Evolutionary conservation across 2,113 vertebrate genomes (phyloP).

Genomic region (Elgaria multicarinata): DNA sequence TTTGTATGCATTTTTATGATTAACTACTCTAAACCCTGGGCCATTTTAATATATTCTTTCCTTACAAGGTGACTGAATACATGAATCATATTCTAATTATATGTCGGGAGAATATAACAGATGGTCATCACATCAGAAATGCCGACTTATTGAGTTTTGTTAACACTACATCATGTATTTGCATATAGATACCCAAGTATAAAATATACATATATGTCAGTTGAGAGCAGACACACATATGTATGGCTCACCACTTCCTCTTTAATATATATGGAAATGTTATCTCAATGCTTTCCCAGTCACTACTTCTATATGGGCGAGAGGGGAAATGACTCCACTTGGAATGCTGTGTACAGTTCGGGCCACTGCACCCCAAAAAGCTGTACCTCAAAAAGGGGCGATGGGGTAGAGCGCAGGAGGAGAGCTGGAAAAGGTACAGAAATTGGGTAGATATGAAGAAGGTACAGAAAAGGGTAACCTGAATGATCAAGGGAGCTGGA

Average conservation of each 20-base stretch:
- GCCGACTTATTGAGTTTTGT: background rate
- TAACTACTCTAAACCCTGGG: background rate
- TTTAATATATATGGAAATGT: background rate
- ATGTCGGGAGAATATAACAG: background rate
- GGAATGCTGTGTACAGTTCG: too few relatives aligned
- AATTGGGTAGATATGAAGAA: too few relatives aligned
- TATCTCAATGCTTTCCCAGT: background rate
- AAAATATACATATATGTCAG: background rate
- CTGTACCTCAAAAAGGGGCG: too few relatives aligned
- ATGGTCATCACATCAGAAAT: background rate
- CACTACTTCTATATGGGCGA: background rate
- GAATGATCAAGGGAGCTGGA: too few relatives aligned
- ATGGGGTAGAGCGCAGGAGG: too few relatives aligned
- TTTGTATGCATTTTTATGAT: background rate
- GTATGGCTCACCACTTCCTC: background rate
- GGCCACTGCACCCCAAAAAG: too few relatives aligned
- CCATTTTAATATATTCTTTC: background rate
- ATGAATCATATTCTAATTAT: background rate
- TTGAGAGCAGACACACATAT: background rate
- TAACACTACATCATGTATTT: background rate
- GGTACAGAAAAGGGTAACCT: too few relatives aligned
- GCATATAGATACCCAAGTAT: background rate
- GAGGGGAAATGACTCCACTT: background rate
- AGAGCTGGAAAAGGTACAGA: too few relatives aligned
- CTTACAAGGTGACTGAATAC: background rate